A percentile compares a stretch with the other conserved stretches of the same genome.
Evolutionary conservation across 2,113 vertebrate genomes (phyloP).

Genomic region (Oreotragus oreotragus): DNA sequence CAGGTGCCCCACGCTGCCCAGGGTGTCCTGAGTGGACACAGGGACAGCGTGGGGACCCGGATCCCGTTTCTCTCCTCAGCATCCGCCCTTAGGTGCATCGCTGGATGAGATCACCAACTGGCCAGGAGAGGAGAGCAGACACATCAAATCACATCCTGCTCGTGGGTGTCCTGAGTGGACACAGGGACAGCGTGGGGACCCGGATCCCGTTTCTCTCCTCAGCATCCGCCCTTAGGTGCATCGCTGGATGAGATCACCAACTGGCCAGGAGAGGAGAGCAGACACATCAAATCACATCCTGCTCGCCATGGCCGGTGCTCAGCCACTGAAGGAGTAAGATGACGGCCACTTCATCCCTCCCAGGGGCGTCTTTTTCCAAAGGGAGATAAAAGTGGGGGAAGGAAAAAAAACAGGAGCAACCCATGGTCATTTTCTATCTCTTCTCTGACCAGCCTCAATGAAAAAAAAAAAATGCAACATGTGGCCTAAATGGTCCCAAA

Average conservation of each 20-base stretch:
- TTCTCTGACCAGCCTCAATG: neutral
- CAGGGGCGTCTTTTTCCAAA: neutral
- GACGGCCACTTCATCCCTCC: too few species aligned
- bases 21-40: neutral
- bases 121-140: neutral
- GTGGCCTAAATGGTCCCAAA: neutral
- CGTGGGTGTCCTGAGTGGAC: neutral
- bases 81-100: neutral
- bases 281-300: too few species aligned
- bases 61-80: neutral
- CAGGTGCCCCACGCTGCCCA: neutral
- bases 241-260: neutral
- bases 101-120: neutral
- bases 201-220: neutral
- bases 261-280: neutral
- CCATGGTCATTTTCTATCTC: neutral
- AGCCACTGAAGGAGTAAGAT: neutral
- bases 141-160: neutral
- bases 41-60: accelerated
- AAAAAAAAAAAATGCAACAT: neutral
- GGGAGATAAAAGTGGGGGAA: neutral
- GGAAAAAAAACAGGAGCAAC: neutral
- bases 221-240: neutral
- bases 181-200: neutral
- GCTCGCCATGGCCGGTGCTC: neutral